Percentiles rank a stretch among this genome's conserved stretches.
Evolutionary conservation across 2,797 vertebrate genomes (phyloP).

Genomic region (Alca torda): DNA sequence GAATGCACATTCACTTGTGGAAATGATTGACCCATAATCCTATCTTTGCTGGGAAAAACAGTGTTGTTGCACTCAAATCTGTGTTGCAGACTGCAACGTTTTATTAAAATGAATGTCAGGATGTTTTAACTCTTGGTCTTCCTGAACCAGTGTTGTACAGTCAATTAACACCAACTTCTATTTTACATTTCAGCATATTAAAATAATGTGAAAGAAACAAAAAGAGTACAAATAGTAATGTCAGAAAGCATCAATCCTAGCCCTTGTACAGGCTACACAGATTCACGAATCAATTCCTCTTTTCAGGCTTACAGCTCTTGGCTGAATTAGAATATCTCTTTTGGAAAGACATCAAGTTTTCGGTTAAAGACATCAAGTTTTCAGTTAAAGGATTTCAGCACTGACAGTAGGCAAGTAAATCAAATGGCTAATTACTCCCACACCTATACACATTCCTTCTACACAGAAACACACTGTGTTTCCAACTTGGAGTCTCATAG

Average conservation of each 20-base stretch:
- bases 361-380: background rate
- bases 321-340: background rate
- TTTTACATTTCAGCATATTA: background rate
- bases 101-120: slow-evolving; percentile 39
- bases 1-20: slow-evolving; percentile 64
- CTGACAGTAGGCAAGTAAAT: background rate
- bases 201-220: background rate
- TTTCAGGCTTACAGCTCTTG: background rate
- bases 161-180: background rate
- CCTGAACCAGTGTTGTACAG: background rate
- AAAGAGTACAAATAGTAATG: background rate
- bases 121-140: slow-evolving; percentile 51
- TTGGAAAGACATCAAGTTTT: slow-evolving; percentile 20
- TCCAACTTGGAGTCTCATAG: background rate
- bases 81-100: slow-evolving; percentile 32
- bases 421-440: background rate
- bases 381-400: background rate
- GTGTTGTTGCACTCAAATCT: slow-evolving; percentile 64
- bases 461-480: background rate
- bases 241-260: background rate
- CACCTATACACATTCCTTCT: background rate
- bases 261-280: background rate
- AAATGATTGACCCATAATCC: slow-evolving; percentile 74
- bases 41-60: slow-evolving; percentile 66
- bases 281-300: background rate